Evolutionary conservation across 2,113 vertebrate genomes (phyloP), one percentile per base, ranked within the genome.

Genomic region (Manacus vitellinus): DNA sequence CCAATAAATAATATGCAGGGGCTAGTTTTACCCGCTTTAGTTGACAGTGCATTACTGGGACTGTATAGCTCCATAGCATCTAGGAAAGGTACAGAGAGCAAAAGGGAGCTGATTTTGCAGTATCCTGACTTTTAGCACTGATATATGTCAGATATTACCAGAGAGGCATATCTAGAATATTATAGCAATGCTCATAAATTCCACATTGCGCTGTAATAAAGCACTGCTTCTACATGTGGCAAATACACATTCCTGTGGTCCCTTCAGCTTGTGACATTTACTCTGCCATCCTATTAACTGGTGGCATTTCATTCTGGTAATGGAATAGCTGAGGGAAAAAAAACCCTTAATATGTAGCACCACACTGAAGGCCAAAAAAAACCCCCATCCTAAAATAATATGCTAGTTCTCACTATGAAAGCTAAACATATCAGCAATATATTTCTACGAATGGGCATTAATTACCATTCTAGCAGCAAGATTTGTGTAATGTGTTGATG

Each of bases 1-100:
- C 91, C 61, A 95, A 91, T 97, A 95, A 97, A 95, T 94, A 94
- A 95, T 72, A 94, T 66, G 72, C 77, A 88, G 74, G 85, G 62
- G 54, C 70, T 81, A 80, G 84, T 81, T 92, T 94, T 89, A 95
- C 82, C 46, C 94, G 70, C 77, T 74, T n/a, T 39, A 55, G 27
- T 37, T 96, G 89, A 91, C 56, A 95, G 71, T 18, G 62, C 59
- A 88, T 96, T 95, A 95, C 49, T 88, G 82, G 54, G 85, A 52
- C 51, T 80, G 5, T 23, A 47, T 5, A 31, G 37, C 63, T 96
- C 85, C 59, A 82, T 3, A 71, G 46, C 23, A 31, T 39, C 77
- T 35, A 82, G 54, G 59, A 92, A 84, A 87, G 23, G 41, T n/a
- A 84, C 39, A 78, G 62, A 80, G 71, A 85, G 80, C 47, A 76